Evolutionary conservation across 2,888 invertebrate genomes (phyloP).

Genomic region (Suillia variegata): DNA sequence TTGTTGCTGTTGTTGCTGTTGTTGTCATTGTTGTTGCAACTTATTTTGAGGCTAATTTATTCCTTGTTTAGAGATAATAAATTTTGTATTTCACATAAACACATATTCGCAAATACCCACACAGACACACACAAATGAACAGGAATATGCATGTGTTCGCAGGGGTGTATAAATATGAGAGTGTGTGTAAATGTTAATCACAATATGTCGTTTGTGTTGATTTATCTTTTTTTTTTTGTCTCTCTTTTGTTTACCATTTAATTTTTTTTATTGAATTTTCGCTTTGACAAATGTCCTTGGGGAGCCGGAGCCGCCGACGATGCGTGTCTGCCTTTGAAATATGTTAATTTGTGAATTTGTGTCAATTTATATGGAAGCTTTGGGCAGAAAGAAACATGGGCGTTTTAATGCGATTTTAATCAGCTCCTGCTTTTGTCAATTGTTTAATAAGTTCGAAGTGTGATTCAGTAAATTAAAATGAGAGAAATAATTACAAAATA

Average conservation of each 20-base stretch:
- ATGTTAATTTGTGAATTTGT: not conserved
- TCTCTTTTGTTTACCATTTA: no score
- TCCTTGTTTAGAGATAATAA: conserved; percentile 48
- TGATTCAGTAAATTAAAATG: no score
- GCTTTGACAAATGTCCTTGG: not conserved
- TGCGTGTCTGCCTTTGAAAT: no score
- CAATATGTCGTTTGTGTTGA: conserved; percentile 48
- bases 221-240: no score
- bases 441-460: no score
- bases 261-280: conserved; percentile 17
- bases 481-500: no score
- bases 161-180: not conserved
- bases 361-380: not conserved
- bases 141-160: not conserved
- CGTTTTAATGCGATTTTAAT: no score
- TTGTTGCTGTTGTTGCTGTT: conserved; percentile 5
- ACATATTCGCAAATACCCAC: not conserved
- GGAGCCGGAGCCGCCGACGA: no score
- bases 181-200: conserved; percentile 34
- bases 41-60: conserved; percentile 45
- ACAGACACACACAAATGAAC: not conserved
- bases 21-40: conserved; percentile 32
- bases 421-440: no score
- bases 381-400: not conserved
- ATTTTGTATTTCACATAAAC: conserved; percentile 41